These are phyloP conservation scores for Xiphophorus hellerii DNA, from an alignment of 2,113 vertebrate genomes.

Conservation along the genomic window DNA sequence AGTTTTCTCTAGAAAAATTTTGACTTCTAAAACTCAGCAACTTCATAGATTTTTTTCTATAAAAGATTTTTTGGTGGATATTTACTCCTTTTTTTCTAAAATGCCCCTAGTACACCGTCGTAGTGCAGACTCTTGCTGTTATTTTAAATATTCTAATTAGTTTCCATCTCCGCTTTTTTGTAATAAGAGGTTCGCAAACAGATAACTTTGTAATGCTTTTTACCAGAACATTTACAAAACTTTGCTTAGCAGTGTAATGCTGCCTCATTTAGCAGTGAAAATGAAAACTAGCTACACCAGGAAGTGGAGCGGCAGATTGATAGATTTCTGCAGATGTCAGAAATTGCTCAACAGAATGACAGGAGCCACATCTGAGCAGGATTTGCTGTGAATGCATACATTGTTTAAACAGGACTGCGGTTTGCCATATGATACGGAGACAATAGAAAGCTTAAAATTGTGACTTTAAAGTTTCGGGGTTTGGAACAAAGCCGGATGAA, in stretches of 20 bases:
- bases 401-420: constrained; percentile 62
- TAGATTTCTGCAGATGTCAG: background rate
- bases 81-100: too few relatives aligned
- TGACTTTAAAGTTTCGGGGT: constrained; percentile 49
- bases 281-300: background rate
- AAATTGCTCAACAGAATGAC: background rate
- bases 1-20: too few relatives aligned
- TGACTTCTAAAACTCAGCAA: too few relatives aligned
- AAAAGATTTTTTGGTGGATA: too few relatives aligned
- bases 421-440: constrained; percentile 51
- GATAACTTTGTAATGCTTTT: too few relatives aligned
- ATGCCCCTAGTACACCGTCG: too few relatives aligned
- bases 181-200: background rate
- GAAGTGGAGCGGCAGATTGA: background rate
- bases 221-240: background rate
- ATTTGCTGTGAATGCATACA: constrained; percentile 68
- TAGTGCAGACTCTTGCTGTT: too few relatives aligned
- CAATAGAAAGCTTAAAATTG: constrained; percentile 53
- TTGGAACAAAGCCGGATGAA: constrained; percentile 76
- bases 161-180: background rate
- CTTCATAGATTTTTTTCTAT: too few relatives aligned
- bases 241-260: background rate
- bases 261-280: background rate
- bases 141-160: background rate
- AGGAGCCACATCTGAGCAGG: constrained; percentile 42